phyloP scores from a whole-genome alignment of 2,113 vertebrate species.

The Nycticebus coucang region DNA sequence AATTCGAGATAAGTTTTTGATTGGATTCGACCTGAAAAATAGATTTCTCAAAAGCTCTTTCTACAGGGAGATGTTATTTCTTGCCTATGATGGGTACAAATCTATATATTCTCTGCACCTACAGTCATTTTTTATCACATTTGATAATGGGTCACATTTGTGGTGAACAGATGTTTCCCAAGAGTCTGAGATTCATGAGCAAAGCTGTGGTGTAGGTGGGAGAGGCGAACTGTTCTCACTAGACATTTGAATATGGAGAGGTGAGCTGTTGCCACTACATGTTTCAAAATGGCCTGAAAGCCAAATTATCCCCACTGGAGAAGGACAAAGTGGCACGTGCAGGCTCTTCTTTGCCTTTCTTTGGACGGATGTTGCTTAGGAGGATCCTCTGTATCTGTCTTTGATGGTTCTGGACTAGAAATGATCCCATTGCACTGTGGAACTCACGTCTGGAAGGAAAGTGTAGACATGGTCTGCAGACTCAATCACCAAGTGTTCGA shows the following conservation, averaged over 20 bases:
- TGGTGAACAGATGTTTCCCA: not conserved
- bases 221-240: not conserved
- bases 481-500: not conserved
- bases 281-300: not conserved
- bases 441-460: not conserved
- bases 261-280: not conserved
- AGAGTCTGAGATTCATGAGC: not conserved
- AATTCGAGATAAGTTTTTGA: conserved; percentile 27
- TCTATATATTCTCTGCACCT: not conserved
- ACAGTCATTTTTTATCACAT: not conserved
- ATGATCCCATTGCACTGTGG: not conserved
- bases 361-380: not conserved
- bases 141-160: not conserved
- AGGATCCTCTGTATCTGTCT: not conserved
- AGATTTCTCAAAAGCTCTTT: conserved; percentile 7
- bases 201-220: not conserved
- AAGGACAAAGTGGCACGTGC: not conserved
- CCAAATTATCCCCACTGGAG: not conserved
- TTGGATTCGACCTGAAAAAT: not conserved
- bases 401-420: not conserved
- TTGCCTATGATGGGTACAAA: not conserved
- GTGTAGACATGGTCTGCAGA: not conserved
- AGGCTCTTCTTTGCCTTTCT: not conserved
- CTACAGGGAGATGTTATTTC: not conserved
- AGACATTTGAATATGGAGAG: not conserved